Base-by-base conservation (phyloP, 2,888 invertebrate genomes). In the Acleris sparsana region DNA sequence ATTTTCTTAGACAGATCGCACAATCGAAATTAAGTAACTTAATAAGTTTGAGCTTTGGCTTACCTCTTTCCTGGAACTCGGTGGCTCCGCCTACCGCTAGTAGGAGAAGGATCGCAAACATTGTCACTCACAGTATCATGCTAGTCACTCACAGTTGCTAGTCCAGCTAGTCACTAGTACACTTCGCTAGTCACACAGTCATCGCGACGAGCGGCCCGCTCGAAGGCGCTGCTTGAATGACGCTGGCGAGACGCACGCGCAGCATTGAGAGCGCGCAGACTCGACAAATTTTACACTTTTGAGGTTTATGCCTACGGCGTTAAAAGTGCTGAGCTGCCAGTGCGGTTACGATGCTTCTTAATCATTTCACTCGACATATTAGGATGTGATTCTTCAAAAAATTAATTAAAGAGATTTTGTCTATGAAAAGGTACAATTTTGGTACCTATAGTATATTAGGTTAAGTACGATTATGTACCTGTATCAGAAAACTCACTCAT, bases 21-120 rank as follows among this genome's bases (percentile, higher is more conserved):
- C 33, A 33, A 9, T 33, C 33, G 33, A 33, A 9, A 33, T 33
- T 33, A 46, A 46, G 17, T 7, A 16, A 44, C n/a, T 46, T 46
- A 46, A n/a, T 46, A 46, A 46, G 17, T 46, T 46, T 6, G 17
- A 17, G 46, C n/a, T 17, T 62, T 4, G 52, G 13, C 18, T 22
- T 33, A 90, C 91, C 91, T 90, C 89, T 83, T 76, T 90, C 91
- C 76, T 90, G 89, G 52, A 90, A 73, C 29, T 89, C 90, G 33
- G 87, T 88, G 58, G 71, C 72, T 75, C 73, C 73, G 77, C 76
- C 75, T 18, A 18, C 11, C 20, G 20, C 55, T 5, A 55, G 16
- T 13, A 55, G n/a, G n/a, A 55, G 55, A 20, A 55, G 55, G 1
- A 43, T 20, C 22, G 43, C 20, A 20, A 55, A 55, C 55, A 55